Evolutionary conservation across 1,140 invertebrate genomes (phyloP), one percentile per base, ranked within the genome.

Genomic region (Eriosoma lanigerum): DNA sequence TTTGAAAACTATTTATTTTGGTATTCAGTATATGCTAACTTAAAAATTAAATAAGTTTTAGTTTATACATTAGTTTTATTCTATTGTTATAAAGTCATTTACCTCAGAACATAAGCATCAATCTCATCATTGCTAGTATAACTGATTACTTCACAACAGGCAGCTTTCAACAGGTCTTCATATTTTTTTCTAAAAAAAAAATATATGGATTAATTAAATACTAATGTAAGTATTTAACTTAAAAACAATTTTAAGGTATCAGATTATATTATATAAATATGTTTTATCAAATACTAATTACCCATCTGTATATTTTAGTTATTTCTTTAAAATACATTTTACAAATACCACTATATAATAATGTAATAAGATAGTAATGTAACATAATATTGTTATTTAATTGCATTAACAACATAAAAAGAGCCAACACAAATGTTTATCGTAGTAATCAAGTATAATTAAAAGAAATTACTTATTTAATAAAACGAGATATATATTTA

Each of bases 61-160:
- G 8, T 38, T 38, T 4, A 38, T 38, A 38, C 3, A 38, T 44
- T 29, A 15, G 17, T 21, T 66, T 44, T 66, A 54, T 21, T 13
- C 1, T 66, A 64, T n/a, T 38, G 32, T 38, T 54, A n/a, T 54
- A 21, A 12, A 12, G 21, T 9, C 29, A 84, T 87, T 90, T 89
- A 98, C 96, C 96, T 98, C 6, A 99, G 88, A 9, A 99, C 95
- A 87, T 98, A 99, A 48, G 97, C 94, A 87, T 98, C 96, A 82
- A 99, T 91, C 85, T 93, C 89, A 80, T 96, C 94, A 87, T 96
- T 97, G 82, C 90, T 91, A 29, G 90, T 92, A 84, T 91, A 93
- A 87, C 96, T 97, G 85, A 99, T 97, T 80, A 99, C 97, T 88
- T 98, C 96, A 87, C 97, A 98, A 83, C 94, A 90, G 13, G 98